Evolutionary conservation across 2,113 vertebrate genomes (phyloP).

Genomic region (Cricetomys ansorgei): DNA sequence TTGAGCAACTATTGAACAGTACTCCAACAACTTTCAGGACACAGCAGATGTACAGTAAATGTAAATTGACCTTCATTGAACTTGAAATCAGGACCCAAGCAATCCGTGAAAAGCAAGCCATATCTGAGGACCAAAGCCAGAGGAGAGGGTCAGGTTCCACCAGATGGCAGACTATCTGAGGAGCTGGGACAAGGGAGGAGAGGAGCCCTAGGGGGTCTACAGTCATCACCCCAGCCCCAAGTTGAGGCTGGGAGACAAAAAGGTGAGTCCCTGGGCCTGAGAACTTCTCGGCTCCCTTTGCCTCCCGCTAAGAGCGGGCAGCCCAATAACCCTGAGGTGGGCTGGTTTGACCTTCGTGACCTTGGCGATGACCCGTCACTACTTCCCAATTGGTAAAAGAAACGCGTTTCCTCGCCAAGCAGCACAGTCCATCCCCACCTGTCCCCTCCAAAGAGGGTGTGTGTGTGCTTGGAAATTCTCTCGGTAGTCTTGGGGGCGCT

Average conservation of each 20-base stretch:
- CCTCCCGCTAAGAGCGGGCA: neutral
- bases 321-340: neutral
- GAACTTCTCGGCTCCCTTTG: neutral
- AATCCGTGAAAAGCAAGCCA: neutral
- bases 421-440: too few species aligned
- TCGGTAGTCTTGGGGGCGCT: constrained; percentile 8
- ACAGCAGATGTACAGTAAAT: neutral
- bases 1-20: neutral
- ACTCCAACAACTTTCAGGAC: neutral
- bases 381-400: neutral
- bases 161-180: neutral
- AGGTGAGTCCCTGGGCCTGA: neutral
- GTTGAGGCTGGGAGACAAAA: neutral
- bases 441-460: neutral
- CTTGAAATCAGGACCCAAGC: constrained; percentile 54
- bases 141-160: neutral
- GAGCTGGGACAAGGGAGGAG: neutral
- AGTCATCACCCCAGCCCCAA: neutral
- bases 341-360: constrained; percentile 52
- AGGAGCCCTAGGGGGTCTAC: neutral
- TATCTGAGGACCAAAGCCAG: neutral
- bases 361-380: constrained; percentile 70
- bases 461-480: neutral
- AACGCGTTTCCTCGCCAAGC: neutral
- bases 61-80: constrained; percentile 68